Conservation (phyloP, 2,888 invertebrate species). For the Scaptomyza tumidula region DNA sequence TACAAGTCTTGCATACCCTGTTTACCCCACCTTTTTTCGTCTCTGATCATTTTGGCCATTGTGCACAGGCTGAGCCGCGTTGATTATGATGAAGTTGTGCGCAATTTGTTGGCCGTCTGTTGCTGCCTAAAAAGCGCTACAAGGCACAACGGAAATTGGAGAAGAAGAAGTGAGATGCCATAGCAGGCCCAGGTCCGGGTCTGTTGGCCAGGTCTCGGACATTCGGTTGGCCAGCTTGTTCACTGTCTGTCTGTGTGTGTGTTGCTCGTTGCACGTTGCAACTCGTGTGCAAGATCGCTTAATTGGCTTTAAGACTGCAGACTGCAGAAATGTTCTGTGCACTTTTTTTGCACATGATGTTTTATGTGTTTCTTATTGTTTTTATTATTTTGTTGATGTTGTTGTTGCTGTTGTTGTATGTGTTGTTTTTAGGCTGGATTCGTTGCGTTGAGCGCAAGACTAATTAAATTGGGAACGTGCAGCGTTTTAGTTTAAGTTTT, state of each 20-base stretch:
- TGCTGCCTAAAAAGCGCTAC: conserved; percentile 61
- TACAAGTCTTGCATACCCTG: not conserved
- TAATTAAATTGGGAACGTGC: conserved; percentile 76
- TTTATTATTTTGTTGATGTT: conserved; percentile 13
- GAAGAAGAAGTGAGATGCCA: conserved; percentile 51
- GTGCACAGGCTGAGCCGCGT: conserved; percentile 45
- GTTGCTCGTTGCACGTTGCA: conserved; percentile 8
- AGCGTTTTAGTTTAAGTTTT: conserved; percentile 12
- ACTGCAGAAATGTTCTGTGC: conserved; percentile 48
- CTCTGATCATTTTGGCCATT: not conserved
- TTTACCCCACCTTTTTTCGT: not conserved
- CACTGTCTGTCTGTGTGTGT: not conserved
- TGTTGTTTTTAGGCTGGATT: conserved; percentile 26
- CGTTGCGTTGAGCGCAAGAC: conserved; percentile 71
- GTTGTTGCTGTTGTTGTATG: conserved; percentile 11
- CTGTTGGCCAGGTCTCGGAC: conserved; percentile 14
- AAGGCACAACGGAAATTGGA: conserved; percentile 80
- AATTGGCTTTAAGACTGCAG: conserved; percentile 53
- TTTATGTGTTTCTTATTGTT: conserved; percentile 18
- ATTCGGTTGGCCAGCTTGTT: conserved; percentile 5
- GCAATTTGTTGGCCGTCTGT: conserved; percentile 81
- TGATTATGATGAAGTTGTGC: conserved; percentile 81
- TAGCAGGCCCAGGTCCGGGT: conserved; percentile 16
- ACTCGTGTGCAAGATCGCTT: conserved; percentile 72
- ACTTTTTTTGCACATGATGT: conserved; percentile 19